Evolutionary conservation across 2,797 vertebrate species (phyloP), one percentile per base, ranked within the genome.

Genomic region (Bovichtus diacanthus): DNA sequence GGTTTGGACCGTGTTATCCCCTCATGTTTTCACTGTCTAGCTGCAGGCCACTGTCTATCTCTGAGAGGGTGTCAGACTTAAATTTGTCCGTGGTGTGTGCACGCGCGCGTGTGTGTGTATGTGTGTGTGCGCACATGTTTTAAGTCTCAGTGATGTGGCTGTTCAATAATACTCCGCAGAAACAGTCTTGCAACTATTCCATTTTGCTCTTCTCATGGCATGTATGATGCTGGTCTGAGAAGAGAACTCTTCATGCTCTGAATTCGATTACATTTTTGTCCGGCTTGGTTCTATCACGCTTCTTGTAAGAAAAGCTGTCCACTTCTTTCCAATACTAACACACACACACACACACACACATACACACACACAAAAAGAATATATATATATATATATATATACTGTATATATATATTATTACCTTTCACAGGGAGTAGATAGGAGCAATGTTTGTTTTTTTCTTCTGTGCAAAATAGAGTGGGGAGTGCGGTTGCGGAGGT

Each of bases 31-130:
- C 68, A 44, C 74, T 74, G 70, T 76, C 50, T 66, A 44, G 87
- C 86, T 93, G 82, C 73, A 85, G 88, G 91, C 81, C 68, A 71
- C 65, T 64, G 78, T 87, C 76, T 88, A 70, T 91, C 87, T 87
- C 63, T 82, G 73, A 85, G 83, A 78, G 66, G 81, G 87, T 89
- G 84, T 69, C 86, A 89, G 76, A 86, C 80, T 70, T 84, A 73
- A 76, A 87, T 90, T 88, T 90, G 88, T 84, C 87, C 74, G 73
- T 39, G 80, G 71, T 74, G 47, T 47, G 73, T 70, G 66, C 79
- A 63, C 71, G 66, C 72, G 39, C 41, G 19, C 54, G 54, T 74
- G 56, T 58, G 60, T 53, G 61, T 67, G 60, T 66, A 36, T 49
- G 54, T 53, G 60, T 47, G 65, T 50, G 64, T 71, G 62, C 49